A percentile compares a stretch with the other conserved stretches of the same genome.
These are phyloP conservation scores for Amblyraja radiata DNA, from an alignment of 2,797 vertebrate species.

Conservation along the genomic window DNA sequence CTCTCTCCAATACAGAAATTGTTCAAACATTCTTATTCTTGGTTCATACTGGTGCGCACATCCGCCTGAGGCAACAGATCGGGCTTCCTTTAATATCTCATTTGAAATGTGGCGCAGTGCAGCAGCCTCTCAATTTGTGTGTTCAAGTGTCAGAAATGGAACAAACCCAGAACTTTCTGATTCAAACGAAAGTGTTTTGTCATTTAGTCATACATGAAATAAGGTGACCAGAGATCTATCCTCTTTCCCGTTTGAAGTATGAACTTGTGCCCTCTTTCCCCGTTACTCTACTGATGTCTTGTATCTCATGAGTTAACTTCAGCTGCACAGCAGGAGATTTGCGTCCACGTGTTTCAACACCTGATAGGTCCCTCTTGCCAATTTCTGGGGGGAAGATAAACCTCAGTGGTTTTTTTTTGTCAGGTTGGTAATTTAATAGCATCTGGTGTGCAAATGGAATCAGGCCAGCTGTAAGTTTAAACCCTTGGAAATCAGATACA, in stretches of 20 bases:
- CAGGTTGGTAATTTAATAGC: conserved; percentile 8
- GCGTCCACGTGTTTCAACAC: neutral
- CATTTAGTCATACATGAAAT: no score
- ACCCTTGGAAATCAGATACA: neutral
- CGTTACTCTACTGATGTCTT: neutral
- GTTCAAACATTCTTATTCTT: no score
- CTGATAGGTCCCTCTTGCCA: neutral
- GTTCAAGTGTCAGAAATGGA: no score
- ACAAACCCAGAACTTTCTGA: no score
- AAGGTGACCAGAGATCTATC: no score
- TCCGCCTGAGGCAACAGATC: no score
- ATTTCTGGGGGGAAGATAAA: conserved; percentile 6
- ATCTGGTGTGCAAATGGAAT: conserved; percentile 5
- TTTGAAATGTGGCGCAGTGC: no score
- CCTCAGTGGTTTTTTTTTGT: conserved; percentile 8
- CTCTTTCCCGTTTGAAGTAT: neutral
- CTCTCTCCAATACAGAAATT: no score
- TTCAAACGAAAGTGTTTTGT: no score
- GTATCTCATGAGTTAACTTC: neutral
- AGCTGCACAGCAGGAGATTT: neutral
- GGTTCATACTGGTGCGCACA: no score
- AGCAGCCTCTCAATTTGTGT: no score
- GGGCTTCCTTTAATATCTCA: no score
- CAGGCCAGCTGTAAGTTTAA: neutral
- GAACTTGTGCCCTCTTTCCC: neutral